A percentile compares a stretch with the other conserved stretches of the same genome.
phyloP scores from a whole-genome alignment of 2,888 invertebrate genomes.

The Catocala sponsa region DNA sequence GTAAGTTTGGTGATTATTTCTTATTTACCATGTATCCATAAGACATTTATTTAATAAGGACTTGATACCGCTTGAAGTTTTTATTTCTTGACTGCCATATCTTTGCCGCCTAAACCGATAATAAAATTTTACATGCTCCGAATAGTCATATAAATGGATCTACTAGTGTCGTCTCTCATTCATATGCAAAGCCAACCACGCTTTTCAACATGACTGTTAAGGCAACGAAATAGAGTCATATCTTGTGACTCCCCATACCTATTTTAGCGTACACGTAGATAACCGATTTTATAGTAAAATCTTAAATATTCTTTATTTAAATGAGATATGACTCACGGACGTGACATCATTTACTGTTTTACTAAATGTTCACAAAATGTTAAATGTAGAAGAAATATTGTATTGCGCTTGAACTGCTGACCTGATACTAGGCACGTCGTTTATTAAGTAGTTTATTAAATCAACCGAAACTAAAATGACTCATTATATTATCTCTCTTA shows the following conservation, averaged over 20 bases:
- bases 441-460: constrained; percentile 66
- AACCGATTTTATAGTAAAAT: constrained; percentile 64
- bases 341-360: constrained; percentile 85
- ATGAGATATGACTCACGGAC: constrained; percentile 75
- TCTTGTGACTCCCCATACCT: constrained; percentile 36
- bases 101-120: constrained; percentile 19
- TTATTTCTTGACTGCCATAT: constrained; percentile 20
- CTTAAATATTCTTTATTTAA: constrained; percentile 65
- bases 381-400: constrained; percentile 81
- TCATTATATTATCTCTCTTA: constrained; percentile 57
- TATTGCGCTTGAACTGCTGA: constrained; percentile 83
- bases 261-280: constrained; percentile 50
- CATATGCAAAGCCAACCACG: constrained; percentile 47
- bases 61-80: constrained; percentile 2
- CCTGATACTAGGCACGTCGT: constrained; percentile 73
- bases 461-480: constrained; percentile 66
- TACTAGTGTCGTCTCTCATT: constrained; percentile 31
- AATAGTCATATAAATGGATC: constrained; percentile 21
- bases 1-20: constrained; percentile 15
- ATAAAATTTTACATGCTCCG: constrained; percentile 32
- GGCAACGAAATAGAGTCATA: constrained; percentile 47
- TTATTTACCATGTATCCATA: constrained; percentile 1
- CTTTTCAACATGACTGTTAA: constrained; percentile 56
- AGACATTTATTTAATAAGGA: constrained; percentile 3
- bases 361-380: constrained; percentile 75